phyloP scores from a whole-genome alignment of 2,113 vertebrate species.

The Castor canadensis region DNA sequence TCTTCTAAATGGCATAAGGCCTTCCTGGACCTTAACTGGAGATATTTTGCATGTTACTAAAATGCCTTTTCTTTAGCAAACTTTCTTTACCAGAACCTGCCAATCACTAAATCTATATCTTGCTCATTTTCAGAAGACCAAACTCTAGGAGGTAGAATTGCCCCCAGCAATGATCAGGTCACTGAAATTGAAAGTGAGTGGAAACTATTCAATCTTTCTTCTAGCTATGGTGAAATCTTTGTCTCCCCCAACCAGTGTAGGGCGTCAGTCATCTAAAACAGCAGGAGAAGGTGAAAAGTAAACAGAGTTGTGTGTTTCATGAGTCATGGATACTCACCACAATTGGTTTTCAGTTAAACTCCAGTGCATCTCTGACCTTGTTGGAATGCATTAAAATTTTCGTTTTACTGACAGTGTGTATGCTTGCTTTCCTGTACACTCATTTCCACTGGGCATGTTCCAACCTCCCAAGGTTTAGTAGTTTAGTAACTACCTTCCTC shows the following conservation, averaged over 20 bases:
- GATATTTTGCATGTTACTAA: not conserved
- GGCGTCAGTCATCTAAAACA: not conserved
- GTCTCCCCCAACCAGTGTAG: not conserved
- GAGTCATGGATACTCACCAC: constrained; percentile 15
- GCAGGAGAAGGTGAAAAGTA: not conserved
- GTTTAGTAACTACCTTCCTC: constrained; percentile 62
- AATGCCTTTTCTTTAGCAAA: not conserved
- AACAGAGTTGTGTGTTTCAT: not conserved
- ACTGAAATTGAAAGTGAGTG: not conserved
- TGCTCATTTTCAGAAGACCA: not conserved
- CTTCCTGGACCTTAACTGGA: not conserved
- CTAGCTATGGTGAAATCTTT: not conserved
- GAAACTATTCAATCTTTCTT: not conserved
- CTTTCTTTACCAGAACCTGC: not conserved
- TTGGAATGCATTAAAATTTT: not conserved
- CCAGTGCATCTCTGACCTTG: not conserved
- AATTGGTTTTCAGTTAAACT: constrained; percentile 19
- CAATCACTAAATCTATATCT: not conserved
- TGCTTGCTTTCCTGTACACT: not conserved
- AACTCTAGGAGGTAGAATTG: not conserved
- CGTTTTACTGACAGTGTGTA: constrained; percentile 7
- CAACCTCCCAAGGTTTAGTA: not conserved
- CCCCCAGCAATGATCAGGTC: not conserved
- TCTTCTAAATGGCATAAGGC: not conserved
- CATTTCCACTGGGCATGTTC: constrained; percentile 40